These are phyloP conservation scores for Rhagoletis zephyria DNA, from an alignment of 1,140 invertebrate genomes.

Conservation along the genomic window DNA sequence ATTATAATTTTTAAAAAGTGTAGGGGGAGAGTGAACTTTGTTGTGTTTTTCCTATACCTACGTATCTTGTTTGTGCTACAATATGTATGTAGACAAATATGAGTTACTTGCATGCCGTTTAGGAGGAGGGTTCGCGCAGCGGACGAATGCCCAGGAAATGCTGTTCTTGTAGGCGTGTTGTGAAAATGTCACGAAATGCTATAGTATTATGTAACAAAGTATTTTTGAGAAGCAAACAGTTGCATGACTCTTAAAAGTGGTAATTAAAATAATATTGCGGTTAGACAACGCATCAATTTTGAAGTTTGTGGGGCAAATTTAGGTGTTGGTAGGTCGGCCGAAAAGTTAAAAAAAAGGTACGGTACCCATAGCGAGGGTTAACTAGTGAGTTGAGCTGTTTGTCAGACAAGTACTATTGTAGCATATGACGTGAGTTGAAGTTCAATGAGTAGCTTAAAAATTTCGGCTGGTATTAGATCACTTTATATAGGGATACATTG, in stretches of 20 bases:
- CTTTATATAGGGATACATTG: no score
- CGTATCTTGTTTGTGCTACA: no score
- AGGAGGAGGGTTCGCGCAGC: not conserved
- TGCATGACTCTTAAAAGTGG: slow-evolving; percentile 26
- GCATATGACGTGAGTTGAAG: not conserved
- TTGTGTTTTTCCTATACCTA: no score
- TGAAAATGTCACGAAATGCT: slow-evolving; percentile 11
- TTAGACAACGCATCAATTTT: not conserved
- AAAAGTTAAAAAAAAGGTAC: not conserved
- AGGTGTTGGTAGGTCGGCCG: not conserved
- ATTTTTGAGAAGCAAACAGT: not conserved
- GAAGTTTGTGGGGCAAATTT: not conserved
- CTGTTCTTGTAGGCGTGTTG: slow-evolving; percentile 41
- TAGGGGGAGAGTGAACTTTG: not conserved
- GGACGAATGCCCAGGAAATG: not conserved
- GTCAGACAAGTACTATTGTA: not conserved
- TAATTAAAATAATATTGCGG: slow-evolving; percentile 30
- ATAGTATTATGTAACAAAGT: not conserved
- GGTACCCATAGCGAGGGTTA: not conserved
- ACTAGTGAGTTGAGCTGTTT: not conserved
- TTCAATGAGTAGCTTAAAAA: not conserved
- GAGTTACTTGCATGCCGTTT: not conserved
- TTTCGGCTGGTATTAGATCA: no score
- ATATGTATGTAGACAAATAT: no score
- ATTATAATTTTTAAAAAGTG: not conserved